Evolutionary conservation across 1,140 invertebrate genomes (phyloP).

Genomic region (Pseudoatta argentina): DNA sequence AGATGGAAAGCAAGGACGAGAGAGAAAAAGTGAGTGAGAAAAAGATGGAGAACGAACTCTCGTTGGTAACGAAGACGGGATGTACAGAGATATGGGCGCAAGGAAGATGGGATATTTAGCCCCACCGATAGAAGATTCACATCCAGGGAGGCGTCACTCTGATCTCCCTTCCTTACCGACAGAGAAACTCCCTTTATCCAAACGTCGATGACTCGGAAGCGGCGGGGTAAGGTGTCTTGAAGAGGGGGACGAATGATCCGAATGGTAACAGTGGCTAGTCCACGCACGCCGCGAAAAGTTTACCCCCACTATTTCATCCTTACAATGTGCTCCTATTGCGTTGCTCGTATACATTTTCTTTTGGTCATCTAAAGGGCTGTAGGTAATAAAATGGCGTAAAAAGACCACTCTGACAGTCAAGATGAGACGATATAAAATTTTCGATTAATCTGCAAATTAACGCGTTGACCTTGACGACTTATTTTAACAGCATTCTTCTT

Average conservation of each 20-base stretch:
- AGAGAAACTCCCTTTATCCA: slow-evolving; percentile 54
- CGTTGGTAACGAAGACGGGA: slow-evolving; percentile 19
- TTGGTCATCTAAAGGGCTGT: slow-evolving; percentile 3
- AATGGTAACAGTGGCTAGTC: slow-evolving; percentile 40
- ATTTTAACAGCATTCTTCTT: background rate
- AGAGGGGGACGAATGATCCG: slow-evolving; percentile 44
- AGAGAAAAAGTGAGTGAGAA: background rate
- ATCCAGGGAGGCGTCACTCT: slow-evolving; percentile 57
- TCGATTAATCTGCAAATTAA: slow-evolving; percentile 8
- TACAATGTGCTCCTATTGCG: slow-evolving; percentile 15
- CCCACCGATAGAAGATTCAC: slow-evolving; percentile 29
- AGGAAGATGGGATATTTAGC: slow-evolving; percentile 27
- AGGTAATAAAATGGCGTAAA: slow-evolving; percentile 6
- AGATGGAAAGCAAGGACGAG: slow-evolving; percentile 35
- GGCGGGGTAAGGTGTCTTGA: slow-evolving; percentile 14
- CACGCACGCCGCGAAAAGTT: slow-evolving; percentile 34
- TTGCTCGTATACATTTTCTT: slow-evolving; percentile 16
- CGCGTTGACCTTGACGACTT: background rate
- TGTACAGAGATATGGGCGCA: background rate
- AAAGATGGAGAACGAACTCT: slow-evolving; percentile 24
- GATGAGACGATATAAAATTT: slow-evolving; percentile 6
- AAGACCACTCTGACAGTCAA: background rate
- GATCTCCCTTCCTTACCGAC: slow-evolving; percentile 41
- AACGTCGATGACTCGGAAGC: slow-evolving; percentile 48
- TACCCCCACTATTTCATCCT: slow-evolving; percentile 29